These are phyloP conservation scores for Mixornis gularis DNA, from an alignment of 2,113 vertebrate species.

Conservation along the genomic window DNA sequence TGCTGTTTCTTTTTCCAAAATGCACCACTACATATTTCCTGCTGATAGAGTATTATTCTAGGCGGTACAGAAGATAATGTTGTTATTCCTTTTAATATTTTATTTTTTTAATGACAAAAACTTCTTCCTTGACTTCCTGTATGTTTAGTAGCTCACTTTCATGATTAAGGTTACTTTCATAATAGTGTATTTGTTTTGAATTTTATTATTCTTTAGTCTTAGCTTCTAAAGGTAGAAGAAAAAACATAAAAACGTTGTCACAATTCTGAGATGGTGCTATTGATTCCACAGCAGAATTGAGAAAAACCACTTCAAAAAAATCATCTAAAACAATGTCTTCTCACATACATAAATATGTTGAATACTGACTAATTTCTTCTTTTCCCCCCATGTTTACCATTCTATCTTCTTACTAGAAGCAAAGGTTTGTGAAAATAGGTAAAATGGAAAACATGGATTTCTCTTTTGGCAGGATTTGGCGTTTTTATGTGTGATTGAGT, in stretches of 20 bases:
- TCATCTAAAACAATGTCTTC: not conserved
- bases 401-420: not conserved
- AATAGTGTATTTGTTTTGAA: not conserved
- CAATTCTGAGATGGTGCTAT: not conserved
- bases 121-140: not conserved
- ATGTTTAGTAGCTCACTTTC: not conserved
- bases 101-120: not conserved
- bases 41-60: not conserved
- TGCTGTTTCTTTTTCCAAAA: not conserved
- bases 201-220: not conserved
- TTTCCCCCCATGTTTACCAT: not conserved
- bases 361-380: not conserved
- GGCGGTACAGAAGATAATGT: not conserved
- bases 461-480: not conserved
- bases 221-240: not conserved
- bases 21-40: not conserved
- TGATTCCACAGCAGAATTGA: not conserved
- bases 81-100: not conserved
- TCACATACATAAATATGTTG: not conserved
- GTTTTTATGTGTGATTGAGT: not conserved
- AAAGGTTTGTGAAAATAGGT: not conserved
- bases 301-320: not conserved
- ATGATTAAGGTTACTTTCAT: not conserved
- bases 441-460: not conserved
- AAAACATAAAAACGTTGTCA: not conserved